Evolutionary conservation across 2,113 vertebrate species (phyloP).

Genomic region (Papio anubis): DNA sequence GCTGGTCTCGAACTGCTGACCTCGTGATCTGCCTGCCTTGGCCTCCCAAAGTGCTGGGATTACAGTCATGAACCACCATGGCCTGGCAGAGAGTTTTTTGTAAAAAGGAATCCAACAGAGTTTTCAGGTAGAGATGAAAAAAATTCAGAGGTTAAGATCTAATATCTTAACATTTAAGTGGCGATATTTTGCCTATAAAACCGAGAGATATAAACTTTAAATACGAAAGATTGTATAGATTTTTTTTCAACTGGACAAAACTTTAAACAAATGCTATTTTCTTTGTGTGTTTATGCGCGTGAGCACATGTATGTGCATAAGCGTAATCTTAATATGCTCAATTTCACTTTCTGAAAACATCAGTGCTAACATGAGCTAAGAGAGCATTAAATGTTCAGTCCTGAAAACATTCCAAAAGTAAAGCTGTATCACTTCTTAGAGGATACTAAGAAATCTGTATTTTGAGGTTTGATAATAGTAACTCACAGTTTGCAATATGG

Average conservation of each 20-base stretch:
- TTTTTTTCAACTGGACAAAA: neutral
- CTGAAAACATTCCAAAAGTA: accelerated
- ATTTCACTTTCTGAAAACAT: neutral
- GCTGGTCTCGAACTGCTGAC: no score
- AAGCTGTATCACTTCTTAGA: accelerated
- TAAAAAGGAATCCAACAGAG: neutral
- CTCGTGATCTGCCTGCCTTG: no score
- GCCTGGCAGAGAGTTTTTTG: neutral
- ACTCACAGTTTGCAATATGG: constrained; percentile 32
- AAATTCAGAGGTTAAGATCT: neutral
- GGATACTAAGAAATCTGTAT: neutral
- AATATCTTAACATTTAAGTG: neutral
- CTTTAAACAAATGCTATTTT: neutral
- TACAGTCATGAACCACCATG: no score
- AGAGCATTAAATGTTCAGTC: neutral
- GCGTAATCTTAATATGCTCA: neutral
- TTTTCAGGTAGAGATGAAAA: neutral
- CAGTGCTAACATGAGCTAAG: neutral
- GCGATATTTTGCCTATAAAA: neutral
- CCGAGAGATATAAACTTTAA: neutral
- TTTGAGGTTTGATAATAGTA: neutral
- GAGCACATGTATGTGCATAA: neutral
- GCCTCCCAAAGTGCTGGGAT: no score
- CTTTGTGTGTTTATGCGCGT: neutral
- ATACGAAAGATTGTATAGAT: neutral